Evolutionary conservation across 30 jellyfish, hydroid and myxozoan species (phyloP).

Genomic region (Calvadosia cruxmelitensis): DNA sequence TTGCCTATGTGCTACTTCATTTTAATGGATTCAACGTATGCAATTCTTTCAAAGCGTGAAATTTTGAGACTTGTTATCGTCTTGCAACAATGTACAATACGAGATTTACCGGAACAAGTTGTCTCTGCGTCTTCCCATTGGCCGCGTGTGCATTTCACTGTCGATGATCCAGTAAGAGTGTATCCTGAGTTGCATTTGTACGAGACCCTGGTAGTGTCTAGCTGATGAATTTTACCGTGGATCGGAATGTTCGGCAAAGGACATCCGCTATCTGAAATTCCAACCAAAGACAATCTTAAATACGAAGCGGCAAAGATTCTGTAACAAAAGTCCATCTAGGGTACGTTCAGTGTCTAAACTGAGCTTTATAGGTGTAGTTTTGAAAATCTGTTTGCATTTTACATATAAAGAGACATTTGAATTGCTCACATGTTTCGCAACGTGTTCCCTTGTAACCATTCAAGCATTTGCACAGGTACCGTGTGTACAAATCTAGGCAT

Average conservation of each 20-base stretch:
- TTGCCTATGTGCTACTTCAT: no score
- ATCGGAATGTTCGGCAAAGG: conserved; percentile 56
- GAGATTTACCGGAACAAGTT: conserved; percentile 60
- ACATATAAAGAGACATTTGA: no score
- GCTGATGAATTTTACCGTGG: conserved; percentile 27
- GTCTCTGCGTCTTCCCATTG: conserved; percentile 51
- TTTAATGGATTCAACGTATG: no score
- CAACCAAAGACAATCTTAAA: no score
- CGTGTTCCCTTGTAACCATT: conserved; percentile 56
- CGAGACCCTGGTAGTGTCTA: conserved; percentile 12
- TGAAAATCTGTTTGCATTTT: no score
- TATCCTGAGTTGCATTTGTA: conserved; percentile 51
- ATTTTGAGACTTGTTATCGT: no score
- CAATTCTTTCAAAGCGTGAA: no score
- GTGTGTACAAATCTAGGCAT: conserved; percentile 55
- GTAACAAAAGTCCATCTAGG: no score
- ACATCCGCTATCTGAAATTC: neutral
- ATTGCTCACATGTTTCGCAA: conserved; percentile 68
- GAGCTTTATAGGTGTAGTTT: no score
- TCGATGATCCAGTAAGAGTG: conserved; percentile 24
- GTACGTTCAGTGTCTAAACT: no score
- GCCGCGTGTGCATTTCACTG: conserved; percentile 41
- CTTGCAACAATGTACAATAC: no score
- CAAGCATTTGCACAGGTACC: conserved; percentile 63
- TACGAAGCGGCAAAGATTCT: no score